Conservation (phyloP, 2,113 vertebrate species). For the Anhinga anhinga region DNA sequence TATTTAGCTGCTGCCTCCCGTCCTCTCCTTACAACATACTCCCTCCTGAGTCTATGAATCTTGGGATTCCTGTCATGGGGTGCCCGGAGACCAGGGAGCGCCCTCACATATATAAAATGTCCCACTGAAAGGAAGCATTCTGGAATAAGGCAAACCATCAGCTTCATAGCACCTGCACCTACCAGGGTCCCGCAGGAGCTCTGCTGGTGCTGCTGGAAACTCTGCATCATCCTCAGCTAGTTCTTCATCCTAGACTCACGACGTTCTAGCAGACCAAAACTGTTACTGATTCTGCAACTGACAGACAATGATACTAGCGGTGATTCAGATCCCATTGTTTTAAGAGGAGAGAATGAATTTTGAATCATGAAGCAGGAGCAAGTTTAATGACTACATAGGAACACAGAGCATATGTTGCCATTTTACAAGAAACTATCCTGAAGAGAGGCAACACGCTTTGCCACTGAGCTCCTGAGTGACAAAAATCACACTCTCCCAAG, state of each 20-base stretch:
- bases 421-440: not conserved
- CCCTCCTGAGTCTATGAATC: not conserved
- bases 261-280: not conserved
- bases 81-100: not conserved
- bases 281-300: not conserved
- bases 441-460: not conserved
- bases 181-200: not conserved
- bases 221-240: not conserved
- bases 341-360: not conserved
- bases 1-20: not conserved
- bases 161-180: not conserved
- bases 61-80: not conserved
- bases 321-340: not conserved
- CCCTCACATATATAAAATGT: not conserved
- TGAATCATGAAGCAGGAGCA: not conserved
- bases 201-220: not conserved
- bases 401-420: slow-evolving; percentile 24
- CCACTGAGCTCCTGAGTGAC: not conserved
- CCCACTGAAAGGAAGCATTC: not conserved
- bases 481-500: slow-evolving; percentile 8
- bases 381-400: not conserved
- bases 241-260: not conserved
- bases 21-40: not conserved
- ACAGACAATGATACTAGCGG: not conserved
- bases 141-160: not conserved